Conservation (phyloP, 2,888 invertebrate species). For the Chloroclystis v-ata region DNA sequence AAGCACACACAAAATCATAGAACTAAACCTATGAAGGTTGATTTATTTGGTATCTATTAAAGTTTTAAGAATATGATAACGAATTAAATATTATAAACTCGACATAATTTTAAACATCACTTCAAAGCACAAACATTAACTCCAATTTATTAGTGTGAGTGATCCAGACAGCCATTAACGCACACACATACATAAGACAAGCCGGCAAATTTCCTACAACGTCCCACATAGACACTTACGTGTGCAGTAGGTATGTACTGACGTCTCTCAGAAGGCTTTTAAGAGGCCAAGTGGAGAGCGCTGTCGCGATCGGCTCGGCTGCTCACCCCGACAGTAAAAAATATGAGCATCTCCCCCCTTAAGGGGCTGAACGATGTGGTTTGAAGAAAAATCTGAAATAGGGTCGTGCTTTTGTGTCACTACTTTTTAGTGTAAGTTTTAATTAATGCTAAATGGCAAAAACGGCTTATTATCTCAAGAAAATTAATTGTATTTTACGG, state of each 20-base stretch:
- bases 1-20: too few relatives aligned
- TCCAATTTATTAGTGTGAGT: not conserved
- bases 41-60: too few relatives aligned
- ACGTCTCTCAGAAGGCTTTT: constrained; percentile 66
- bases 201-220: too few relatives aligned
- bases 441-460: too few relatives aligned
- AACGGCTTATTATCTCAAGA: too few relatives aligned
- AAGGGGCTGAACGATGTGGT: not conserved
- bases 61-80: too few relatives aligned
- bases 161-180: constrained; percentile 9
- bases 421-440: too few relatives aligned
- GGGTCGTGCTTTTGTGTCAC: not conserved
- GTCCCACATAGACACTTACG: constrained; percentile 51
- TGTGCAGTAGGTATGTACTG: constrained; percentile 55
- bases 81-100: too few relatives aligned
- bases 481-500: too few relatives aligned
- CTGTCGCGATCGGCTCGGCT: constrained; percentile 75
- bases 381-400: not conserved
- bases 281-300: constrained; percentile 75
- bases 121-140: not conserved
- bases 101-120: too few relatives aligned
- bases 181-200: constrained; percentile 10
- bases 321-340: constrained; percentile 79
- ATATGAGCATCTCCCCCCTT: constrained; percentile 69
- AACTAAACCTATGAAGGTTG: too few relatives aligned